Percentiles rank a stretch among this genome's conserved stretches.
Conservation (phyloP, 1,140 invertebrate species). For the Camponotus pennsylvanicus region DNA sequence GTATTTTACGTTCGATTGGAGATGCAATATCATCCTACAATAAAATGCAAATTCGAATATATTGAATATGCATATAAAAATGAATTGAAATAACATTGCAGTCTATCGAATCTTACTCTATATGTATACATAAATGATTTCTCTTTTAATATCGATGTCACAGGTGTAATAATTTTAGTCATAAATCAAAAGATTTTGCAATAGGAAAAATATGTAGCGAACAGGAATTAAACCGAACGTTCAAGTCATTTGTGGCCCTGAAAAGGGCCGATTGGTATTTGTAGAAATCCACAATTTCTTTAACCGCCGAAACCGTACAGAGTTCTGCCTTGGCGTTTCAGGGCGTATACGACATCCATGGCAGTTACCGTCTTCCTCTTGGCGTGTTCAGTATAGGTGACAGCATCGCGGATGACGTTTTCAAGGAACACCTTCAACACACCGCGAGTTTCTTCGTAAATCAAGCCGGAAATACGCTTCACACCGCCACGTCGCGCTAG, state of each 20-base stretch:
- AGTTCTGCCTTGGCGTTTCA: conserved; percentile 73
- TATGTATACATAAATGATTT: no score
- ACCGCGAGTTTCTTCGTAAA: conserved; percentile 71
- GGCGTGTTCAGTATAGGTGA: conserved; percentile 69
- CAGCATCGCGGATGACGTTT: conserved; percentile 70
- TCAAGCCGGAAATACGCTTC: conserved; percentile 72
- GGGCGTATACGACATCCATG: conserved; percentile 72
- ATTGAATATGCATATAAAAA: no score
- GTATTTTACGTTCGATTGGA: no score
- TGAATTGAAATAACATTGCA: no score
- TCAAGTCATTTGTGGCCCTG: conserved; percentile 67
- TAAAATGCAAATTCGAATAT: no score
- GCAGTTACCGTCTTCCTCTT: conserved; percentile 70
- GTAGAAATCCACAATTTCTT: not conserved
- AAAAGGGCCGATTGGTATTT: conserved; percentile 70
- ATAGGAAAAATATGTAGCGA: not conserved
- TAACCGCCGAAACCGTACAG: conserved; percentile 72
- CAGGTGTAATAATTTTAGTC: no score
- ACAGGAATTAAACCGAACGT: conserved; percentile 13
- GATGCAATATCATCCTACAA: no score
- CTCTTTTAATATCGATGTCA: no score
- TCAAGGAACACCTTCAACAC: conserved; percentile 70
- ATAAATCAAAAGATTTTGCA: not conserved
- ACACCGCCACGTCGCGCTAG: conserved; percentile 69
- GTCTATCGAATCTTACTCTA: no score